Evolutionary conservation across 2,888 invertebrate species (phyloP).

Genomic region (Acanthosepion pharaonis): DNA sequence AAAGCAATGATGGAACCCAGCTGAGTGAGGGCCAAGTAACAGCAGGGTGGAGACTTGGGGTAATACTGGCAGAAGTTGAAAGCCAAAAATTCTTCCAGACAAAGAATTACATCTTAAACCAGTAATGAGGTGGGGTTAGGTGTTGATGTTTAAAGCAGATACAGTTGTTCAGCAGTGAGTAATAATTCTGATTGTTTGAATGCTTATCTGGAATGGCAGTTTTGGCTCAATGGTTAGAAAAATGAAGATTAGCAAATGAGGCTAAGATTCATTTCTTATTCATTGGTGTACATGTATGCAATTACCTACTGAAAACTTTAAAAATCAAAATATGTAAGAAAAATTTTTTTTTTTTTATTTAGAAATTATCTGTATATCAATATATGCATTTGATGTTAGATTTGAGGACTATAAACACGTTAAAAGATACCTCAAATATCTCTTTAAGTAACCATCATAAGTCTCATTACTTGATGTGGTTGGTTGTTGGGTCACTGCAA

Average conservation of each 20-base stretch:
- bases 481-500: too few relatives aligned
- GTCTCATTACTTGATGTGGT: too few relatives aligned
- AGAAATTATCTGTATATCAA: too few relatives aligned
- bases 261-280: too few relatives aligned
- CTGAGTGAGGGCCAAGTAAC: background rate
- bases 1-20: slow-evolving; percentile 2
- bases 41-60: background rate
- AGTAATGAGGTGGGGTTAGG: background rate
- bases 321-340: too few relatives aligned
- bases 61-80: background rate
- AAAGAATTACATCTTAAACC: background rate
- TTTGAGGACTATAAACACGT: too few relatives aligned
- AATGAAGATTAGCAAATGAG: background rate
- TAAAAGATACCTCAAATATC: too few relatives aligned
- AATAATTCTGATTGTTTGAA: background rate
- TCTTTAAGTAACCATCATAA: too few relatives aligned
- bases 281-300: too few relatives aligned
- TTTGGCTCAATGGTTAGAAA: background rate
- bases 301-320: too few relatives aligned
- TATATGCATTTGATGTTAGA: too few relatives aligned
- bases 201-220: background rate
- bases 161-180: background rate
- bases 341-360: too few relatives aligned
- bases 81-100: background rate
- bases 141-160: background rate